Conservation (phyloP, 2,797 vertebrate species). For the Dermochelys coriacea region DNA sequence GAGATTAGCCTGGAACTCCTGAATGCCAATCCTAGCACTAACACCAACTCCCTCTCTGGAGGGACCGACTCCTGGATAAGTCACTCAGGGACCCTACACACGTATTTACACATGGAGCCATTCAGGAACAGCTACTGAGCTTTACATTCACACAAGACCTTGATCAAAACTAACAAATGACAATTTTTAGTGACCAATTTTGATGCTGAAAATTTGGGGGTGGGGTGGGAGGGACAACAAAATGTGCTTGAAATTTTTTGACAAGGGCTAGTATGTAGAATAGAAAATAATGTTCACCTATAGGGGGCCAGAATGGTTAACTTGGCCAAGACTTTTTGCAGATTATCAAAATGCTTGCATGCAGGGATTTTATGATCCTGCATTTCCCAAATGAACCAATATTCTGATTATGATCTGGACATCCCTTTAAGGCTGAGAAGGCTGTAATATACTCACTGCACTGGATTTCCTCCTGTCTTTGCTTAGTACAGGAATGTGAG, state of each 20-base stretch:
- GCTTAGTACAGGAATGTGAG: not conserved
- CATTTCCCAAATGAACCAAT: not conserved
- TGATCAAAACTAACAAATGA: not conserved
- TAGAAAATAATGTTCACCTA: not conserved
- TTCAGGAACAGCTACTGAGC: not conserved
- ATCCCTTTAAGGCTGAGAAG: not conserved
- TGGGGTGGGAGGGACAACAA: not conserved
- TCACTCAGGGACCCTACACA: no score
- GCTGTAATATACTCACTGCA: not conserved
- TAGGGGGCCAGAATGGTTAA: not conserved
- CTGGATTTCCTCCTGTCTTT: constrained; percentile 9
- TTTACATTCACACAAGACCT: not conserved
- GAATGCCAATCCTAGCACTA: not conserved
- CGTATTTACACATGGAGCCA: not conserved
- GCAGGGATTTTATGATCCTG: not conserved
- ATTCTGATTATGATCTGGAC: not conserved
- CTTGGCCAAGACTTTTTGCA: not conserved
- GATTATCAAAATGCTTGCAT: not conserved
- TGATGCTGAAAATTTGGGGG: not conserved
- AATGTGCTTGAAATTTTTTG: not conserved
- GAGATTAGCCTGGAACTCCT: not conserved
- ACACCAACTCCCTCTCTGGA: not conserved
- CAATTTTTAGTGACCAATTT: not conserved
- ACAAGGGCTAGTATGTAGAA: not conserved
- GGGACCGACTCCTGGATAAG: not conserved